A percentile compares a stretch with the other conserved stretches of the same genome.
Evolutionary conservation across 2,888 invertebrate genomes (phyloP).

Genomic region (Aleiodes leptofemur): DNA sequence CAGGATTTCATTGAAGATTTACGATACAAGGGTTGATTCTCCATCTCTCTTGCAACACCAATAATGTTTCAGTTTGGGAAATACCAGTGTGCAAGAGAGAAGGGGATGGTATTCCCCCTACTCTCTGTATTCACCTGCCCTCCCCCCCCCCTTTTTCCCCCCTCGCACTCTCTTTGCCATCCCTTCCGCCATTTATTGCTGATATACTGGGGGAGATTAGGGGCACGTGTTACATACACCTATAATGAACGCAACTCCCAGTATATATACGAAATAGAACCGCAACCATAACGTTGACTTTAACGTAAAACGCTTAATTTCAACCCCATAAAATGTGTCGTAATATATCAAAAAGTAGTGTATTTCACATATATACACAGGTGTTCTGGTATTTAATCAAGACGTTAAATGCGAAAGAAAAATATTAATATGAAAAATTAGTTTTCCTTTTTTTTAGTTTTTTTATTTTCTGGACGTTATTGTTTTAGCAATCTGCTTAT

Average conservation of each 20-base stretch:
- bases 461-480: neutral
- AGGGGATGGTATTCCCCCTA: neutral
- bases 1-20: conserved; percentile 64
- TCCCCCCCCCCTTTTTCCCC: neutral
- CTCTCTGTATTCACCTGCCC: neutral
- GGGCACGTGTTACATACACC: conserved; percentile 70
- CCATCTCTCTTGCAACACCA: conserved; percentile 7
- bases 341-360: conserved; percentile 25
- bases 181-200: conserved; percentile 65
- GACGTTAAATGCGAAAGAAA: neutral
- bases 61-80: conserved; percentile 30
- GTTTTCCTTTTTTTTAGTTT: neutral
- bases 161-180: neutral
- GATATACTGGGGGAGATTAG: conserved; percentile 72
- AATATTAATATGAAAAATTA: neutral
- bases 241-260: conserved; percentile 46
- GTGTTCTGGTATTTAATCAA: conserved; percentile 23
- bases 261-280: conserved; percentile 27
- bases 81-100: neutral
- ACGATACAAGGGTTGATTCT: conserved; percentile 44
- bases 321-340: conserved; percentile 33
- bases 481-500: conserved; percentile 3
- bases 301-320: conserved; percentile 31
- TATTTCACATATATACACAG: conserved; percentile 3
- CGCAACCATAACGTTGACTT: conserved; percentile 31